Evolutionary conservation across 2,113 vertebrate species (phyloP).

Genomic region (Spermophilus dauricus): DNA sequence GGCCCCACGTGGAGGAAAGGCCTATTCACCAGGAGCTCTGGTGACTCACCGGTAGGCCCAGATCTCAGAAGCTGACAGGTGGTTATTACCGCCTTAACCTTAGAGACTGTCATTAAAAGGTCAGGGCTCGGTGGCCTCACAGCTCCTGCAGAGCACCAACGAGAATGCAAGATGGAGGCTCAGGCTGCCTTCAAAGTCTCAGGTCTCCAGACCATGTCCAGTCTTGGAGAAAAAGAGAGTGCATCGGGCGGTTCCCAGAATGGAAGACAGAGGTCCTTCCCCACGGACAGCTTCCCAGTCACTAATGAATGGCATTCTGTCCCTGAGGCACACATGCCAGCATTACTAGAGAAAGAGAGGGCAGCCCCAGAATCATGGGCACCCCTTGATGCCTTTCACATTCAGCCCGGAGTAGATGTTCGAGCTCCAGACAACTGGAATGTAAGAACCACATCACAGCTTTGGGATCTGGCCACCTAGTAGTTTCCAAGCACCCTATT

Average conservation of each 20-base stretch:
- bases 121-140: neutral
- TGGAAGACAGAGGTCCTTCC: neutral
- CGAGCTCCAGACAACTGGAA: neutral
- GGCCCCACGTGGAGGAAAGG: neutral
- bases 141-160: neutral
- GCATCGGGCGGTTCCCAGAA: neutral
- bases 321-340: neutral
- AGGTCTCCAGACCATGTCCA: neutral
- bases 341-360: neutral
- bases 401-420: neutral
- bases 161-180: rapidly evolving
- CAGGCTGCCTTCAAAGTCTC: neutral
- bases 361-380: neutral
- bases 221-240: neutral
- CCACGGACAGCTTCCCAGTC: neutral
- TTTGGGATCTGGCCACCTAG: neutral
- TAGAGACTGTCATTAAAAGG: neutral
- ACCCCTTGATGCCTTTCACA: neutral
- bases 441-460: neutral
- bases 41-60: neutral
- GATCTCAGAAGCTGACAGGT: slow-evolving; percentile 11
- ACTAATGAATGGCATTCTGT: rapidly evolving
- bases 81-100: slow-evolving; percentile 17
- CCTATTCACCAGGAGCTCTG: neutral
- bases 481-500: neutral